Evolutionary conservation across 2,797 vertebrate genomes (phyloP), one percentile per base, ranked within the genome.

Genomic region (Thamnophis elegans): DNA sequence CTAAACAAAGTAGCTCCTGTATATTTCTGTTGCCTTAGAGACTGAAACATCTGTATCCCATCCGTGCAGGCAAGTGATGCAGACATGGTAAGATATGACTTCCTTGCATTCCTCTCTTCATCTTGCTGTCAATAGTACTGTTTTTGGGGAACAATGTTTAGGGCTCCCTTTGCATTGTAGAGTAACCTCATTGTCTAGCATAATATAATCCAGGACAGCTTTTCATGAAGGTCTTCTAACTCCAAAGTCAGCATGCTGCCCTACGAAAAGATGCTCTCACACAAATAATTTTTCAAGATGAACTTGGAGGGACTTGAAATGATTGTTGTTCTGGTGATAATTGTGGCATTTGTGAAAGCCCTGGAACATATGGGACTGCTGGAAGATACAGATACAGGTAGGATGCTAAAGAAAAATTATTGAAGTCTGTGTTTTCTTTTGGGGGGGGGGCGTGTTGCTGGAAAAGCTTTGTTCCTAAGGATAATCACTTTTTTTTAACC

Each of bases 31-130:
- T 97, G 95, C 97, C 96, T 94, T 97, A 97, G 97, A 96, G 96
- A 97, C 97, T 96, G 96, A 96, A 96, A 96, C 96, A 97, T 97
- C 97, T 97, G 96, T 97, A 97, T 97, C 95, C 94, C 97, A 97
- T 97, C 95, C 94, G 25, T 94, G 96, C 97, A 96, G 95, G 96
- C 96, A 94, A 97, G 97, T 96, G 96, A 97, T 96, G 96, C 96
- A 97, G 96, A 96, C 96, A 95, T 96, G 95, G 97, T 97, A 97
- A 97, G 96, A 95, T 95, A 94, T 97, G 96, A 96, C 96, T 97
- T 97, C 96, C 97, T 96, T 94, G 89, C 94, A 88, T 97, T 96
- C 93, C 94, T 95, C 54, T 94, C 94, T 97, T 96, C 94, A 58
- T 96, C 95, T 94, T 94, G 95, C 96, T 96, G 96, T 96, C 97